Conservation (phyloP, 2,113 vertebrate species). For the Oriolus oriolus region DNA sequence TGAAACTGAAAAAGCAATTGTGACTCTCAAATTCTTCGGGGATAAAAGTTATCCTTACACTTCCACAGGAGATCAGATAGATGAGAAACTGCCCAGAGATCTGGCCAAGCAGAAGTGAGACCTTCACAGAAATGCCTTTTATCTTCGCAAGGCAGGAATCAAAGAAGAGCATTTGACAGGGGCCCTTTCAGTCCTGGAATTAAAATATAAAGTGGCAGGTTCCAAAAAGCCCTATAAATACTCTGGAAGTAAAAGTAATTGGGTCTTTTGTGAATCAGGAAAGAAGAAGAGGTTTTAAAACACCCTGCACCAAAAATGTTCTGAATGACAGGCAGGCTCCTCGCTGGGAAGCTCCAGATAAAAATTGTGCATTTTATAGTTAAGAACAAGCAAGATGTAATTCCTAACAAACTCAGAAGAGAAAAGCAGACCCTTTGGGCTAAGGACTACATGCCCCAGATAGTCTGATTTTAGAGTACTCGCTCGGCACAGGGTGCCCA, state of each 20-base stretch:
- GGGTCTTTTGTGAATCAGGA: background rate
- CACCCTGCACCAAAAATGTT: background rate
- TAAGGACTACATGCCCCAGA: background rate
- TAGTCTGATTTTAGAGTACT: background rate
- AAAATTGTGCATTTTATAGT: background rate
- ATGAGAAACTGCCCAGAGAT: background rate
- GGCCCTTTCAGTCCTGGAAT: background rate
- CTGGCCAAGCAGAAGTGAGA: background rate
- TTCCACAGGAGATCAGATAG: background rate
- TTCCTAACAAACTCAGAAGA: background rate
- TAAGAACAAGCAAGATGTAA: background rate
- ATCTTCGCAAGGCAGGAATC: background rate
- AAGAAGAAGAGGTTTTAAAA: background rate
- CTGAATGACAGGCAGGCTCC: background rate
- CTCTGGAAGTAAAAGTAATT: background rate
- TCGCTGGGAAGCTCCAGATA: background rate
- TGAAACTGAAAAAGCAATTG: background rate
- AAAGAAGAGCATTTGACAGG: background rate
- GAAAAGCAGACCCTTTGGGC: background rate
- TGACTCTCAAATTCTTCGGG: background rate
- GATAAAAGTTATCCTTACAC: background rate
- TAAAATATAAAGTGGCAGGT: background rate
- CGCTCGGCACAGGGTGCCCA: background rate
- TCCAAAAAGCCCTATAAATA: slow-evolving; percentile 26
- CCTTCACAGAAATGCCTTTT: background rate